phyloP scores from a whole-genome alignment of 2,888 invertebrate species.

The Tricholauxania praeusta region DNA sequence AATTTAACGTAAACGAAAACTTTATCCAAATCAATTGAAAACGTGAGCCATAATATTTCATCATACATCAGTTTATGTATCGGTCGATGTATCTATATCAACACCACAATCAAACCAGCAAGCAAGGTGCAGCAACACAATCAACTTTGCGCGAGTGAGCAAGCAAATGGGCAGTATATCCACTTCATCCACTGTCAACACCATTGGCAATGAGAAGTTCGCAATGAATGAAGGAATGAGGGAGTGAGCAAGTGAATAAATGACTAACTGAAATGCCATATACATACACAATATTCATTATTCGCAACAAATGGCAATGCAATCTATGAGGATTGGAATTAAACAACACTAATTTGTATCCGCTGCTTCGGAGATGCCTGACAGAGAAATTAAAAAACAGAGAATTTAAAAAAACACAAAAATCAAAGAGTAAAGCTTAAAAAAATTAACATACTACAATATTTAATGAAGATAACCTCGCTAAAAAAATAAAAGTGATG shows the following conservation, averaged over 20 bases:
- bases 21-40: neutral
- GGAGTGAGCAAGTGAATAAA: neutral
- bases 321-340: neutral
- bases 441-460: no score
- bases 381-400: neutral
- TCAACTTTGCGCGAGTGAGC: conserved; percentile 19
- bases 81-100: conserved; percentile 23
- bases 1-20: no score
- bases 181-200: conserved; percentile 8
- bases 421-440: no score
- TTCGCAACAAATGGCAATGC: conserved; percentile 30
- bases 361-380: neutral
- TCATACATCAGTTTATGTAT: conserved; percentile 16
- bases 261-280: conserved; percentile 10
- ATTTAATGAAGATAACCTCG: no score
- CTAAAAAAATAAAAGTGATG: no score
- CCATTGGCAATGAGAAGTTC: conserved; percentile 20
- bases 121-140: neutral
- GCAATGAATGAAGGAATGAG: conserved; percentile 15
- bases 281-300: conserved; percentile 30
- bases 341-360: no score
- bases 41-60: conserved; percentile 20
- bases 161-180: conserved; percentile 2
- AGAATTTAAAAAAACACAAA: neutral
- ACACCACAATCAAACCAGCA: neutral